phyloP scores from a whole-genome alignment of 53 echinoderm and acorn worm genomes.

The Mesocentrotus franciscanus region DNA sequence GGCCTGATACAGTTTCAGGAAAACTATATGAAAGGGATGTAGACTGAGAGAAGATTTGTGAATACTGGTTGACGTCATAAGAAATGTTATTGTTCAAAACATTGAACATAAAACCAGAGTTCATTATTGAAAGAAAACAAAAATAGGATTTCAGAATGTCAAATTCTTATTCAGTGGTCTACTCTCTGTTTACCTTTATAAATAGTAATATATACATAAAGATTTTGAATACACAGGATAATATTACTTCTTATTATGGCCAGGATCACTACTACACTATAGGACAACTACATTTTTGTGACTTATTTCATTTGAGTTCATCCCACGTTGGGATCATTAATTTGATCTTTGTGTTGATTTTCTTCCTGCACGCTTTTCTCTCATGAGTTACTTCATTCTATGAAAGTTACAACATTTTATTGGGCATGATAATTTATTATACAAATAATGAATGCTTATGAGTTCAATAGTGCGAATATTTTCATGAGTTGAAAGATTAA shows the following conservation, averaged over 20 bases:
- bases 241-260: no score
- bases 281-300: no score
- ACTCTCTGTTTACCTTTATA: neutral
- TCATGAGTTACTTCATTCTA: neutral
- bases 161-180: neutral
- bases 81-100: neutral
- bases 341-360: neutral
- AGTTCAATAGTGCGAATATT: no score
- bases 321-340: neutral
- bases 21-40: neutral
- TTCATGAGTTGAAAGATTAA: no score
- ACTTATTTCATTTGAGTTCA: neutral
- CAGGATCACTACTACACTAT: no score
- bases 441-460: no score
- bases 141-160: no score
- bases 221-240: neutral
- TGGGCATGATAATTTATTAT: neutral
- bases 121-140: no score
- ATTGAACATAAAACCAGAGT: no score
- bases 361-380: neutral
- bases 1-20: neutral
- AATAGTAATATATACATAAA: neutral
- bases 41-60: neutral
- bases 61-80: neutral
- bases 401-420: neutral